Percentiles rank a stretch among this genome's conserved stretches.
phyloP scores from a whole-genome alignment of 2,113 vertebrate species.

The Trogon surrucura region DNA sequence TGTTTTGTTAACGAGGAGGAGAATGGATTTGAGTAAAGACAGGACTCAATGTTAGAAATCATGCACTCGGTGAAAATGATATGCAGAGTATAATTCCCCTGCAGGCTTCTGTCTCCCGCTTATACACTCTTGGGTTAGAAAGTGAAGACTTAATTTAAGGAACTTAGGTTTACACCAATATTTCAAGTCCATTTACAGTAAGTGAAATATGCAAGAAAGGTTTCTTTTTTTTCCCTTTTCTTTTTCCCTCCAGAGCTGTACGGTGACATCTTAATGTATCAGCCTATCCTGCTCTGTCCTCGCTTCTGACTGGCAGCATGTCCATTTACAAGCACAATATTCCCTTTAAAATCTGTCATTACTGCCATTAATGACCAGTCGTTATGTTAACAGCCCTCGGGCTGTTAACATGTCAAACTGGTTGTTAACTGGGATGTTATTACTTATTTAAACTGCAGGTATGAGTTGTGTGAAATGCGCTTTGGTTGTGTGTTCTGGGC shows the following conservation, averaged over 20 bases:
- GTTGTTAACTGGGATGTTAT: constrained; percentile 68
- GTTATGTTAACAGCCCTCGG: constrained; percentile 71
- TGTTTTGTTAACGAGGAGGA: constrained; percentile 1
- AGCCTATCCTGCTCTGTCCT: constrained; percentile 8
- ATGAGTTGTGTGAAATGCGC: constrained; percentile 25
- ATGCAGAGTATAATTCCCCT: constrained; percentile 64
- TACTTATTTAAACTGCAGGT: constrained; percentile 68
- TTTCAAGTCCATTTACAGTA: constrained; percentile 55
- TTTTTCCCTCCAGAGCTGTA: constrained; percentile 10
- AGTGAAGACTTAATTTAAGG: constrained; percentile 69
- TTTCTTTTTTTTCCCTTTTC: not conserved
- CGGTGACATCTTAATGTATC: constrained; percentile 52
- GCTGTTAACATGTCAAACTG: constrained; percentile 72
- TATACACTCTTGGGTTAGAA: constrained; percentile 48
- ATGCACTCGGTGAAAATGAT: constrained; percentile 22
- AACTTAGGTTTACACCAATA: constrained; percentile 52
- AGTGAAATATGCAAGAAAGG: constrained; percentile 33
- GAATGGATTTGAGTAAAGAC: constrained; percentile 20
- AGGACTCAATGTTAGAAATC: constrained; percentile 20
- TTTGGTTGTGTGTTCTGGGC: not conserved
- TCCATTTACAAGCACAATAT: constrained; percentile 66
- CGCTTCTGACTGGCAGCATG: constrained; percentile 46
- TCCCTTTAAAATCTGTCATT: constrained; percentile 74
- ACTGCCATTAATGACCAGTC: constrained; percentile 73
- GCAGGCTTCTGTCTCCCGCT: constrained; percentile 65